Percentiles rank a stretch among this genome's conserved stretches.
phyloP scores from a whole-genome alignment of 2,888 invertebrate genomes.

The Ormyrus rosae region DNA sequence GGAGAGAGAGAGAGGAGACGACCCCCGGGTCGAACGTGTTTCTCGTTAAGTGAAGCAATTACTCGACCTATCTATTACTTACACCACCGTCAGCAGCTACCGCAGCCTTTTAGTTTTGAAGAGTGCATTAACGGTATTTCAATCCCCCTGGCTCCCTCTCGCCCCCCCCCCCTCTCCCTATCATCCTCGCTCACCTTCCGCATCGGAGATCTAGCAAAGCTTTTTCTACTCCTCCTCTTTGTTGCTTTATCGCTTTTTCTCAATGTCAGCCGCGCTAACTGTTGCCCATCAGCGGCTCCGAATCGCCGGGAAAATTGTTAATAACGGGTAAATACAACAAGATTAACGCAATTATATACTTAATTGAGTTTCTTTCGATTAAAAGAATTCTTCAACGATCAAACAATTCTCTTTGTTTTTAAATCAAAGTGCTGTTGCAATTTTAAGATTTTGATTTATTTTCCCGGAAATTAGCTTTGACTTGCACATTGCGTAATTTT shows the following conservation, averaged over 20 bases:
- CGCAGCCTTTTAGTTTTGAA: slow-evolving; percentile 72
- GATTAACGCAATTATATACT: no score
- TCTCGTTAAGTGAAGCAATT: slow-evolving; percentile 76
- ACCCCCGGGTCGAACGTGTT: slow-evolving; percentile 69
- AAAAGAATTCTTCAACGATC: no score
- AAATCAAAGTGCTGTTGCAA: no score
- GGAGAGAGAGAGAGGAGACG: no score
- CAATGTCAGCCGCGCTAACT: neutral
- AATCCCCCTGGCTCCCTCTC: slow-evolving; percentile 23
- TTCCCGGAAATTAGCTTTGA: no score
- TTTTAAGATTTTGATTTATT: no score
- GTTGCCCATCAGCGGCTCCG: no score
- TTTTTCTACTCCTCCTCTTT: neutral
- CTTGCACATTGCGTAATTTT: no score
- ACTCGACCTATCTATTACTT: slow-evolving; percentile 74
- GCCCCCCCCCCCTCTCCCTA: neutral
- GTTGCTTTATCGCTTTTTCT: neutral
- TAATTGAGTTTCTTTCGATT: no score
- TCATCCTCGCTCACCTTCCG: neutral
- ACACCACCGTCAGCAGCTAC: slow-evolving; percentile 73
- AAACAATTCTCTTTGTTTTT: no score
- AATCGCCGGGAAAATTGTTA: neutral
- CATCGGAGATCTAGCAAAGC: no score
- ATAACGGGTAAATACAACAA: no score
- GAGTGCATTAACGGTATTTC: slow-evolving; percentile 64